Conservation (phyloP, 2,797 vertebrate genomes). For the Menidia menidia region DNA sequence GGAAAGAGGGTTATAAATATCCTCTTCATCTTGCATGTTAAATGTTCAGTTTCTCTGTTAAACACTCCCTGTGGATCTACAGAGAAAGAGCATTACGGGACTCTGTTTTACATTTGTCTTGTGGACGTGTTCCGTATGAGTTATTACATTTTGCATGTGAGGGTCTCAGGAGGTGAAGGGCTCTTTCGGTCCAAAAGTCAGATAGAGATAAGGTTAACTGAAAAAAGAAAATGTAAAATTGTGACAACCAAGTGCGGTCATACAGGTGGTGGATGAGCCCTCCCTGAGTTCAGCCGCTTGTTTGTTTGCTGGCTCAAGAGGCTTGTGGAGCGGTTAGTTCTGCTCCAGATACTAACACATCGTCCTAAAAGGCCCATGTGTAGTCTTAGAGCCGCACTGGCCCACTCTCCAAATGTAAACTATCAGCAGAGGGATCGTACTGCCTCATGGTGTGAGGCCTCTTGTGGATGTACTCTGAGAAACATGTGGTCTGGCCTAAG, state of each 20-base stretch:
- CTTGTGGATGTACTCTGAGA: not conserved
- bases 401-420: not conserved
- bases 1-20: constrained; percentile 54
- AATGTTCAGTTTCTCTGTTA: constrained; percentile 9
- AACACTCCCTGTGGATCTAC: not conserved
- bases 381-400: constrained; percentile 8
- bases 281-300: constrained; percentile 16
- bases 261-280: constrained; percentile 12
- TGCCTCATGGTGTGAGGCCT: not conserved
- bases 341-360: constrained; percentile 67
- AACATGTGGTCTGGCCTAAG: no score
- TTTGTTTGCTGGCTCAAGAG: constrained; percentile 47
- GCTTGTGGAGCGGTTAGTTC: constrained; percentile 65
- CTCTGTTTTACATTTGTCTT: constrained; percentile 1
- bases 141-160: not conserved
- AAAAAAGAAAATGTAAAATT: not conserved
- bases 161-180: not conserved
- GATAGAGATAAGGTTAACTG: constrained; percentile 2
- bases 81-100: not conserved
- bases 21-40: constrained; percentile 21
- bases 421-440: not conserved
- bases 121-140: not conserved
- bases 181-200: not conserved
- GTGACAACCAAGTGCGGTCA: not conserved
- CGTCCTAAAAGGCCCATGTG: constrained; percentile 49